Evolutionary conservation across 37 sponge, comb jelly and placozoan genomes (phyloP), one percentile per base, ranked within the genome.

Genomic region (Beroe ovata): DNA sequence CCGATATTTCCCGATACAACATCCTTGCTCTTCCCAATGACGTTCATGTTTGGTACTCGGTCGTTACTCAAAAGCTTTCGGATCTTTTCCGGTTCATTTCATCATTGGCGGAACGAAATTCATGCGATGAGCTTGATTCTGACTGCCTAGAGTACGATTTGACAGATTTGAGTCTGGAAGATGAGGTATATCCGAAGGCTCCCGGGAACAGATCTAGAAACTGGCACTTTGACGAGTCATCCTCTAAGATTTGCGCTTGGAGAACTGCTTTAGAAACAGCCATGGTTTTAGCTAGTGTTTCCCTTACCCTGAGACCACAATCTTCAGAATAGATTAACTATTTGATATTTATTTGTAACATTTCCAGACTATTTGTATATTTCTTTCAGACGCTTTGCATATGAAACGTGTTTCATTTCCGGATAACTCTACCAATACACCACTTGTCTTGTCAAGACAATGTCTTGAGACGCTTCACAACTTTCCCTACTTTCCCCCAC

Each of bases 211-310:
- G n/a, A n/a, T n/a, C n/a, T n/a, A n/a, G n/a, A n/a, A n/a, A n/a
- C n/a, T n/a, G n/a, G n/a, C n/a, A n/a, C n/a, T 66, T 34, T 66
- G 84, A 77, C 41, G 84, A 77, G 35, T 1, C 8, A 3, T 77
- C 28, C 3, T 42, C 54, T 26, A 77, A 77, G 25, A 23, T 41
- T n/a, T 42, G 3, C 3, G 54, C 54, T 1, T 77, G 84, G 84
- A 42, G 29, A n/a, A 33, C 38, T 36, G 84, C 84, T 40, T n/a
- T 77, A 26, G 42, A 39, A n/a, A 77, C 84, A 26, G 84, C 84
- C 28, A 42, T 8, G 47, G 54, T 77, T 19, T 77, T 77, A 35
- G 42, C 20, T 18, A 77, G 84, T 39, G 47, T 77, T 23, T 42
- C 28, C 41, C 26, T 77, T 20, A 77, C 22, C 20, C n/a, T 77